These are phyloP conservation scores for Erythrocebus patas DNA, from an alignment of 2,113 vertebrate genomes.

Conservation along the genomic window DNA sequence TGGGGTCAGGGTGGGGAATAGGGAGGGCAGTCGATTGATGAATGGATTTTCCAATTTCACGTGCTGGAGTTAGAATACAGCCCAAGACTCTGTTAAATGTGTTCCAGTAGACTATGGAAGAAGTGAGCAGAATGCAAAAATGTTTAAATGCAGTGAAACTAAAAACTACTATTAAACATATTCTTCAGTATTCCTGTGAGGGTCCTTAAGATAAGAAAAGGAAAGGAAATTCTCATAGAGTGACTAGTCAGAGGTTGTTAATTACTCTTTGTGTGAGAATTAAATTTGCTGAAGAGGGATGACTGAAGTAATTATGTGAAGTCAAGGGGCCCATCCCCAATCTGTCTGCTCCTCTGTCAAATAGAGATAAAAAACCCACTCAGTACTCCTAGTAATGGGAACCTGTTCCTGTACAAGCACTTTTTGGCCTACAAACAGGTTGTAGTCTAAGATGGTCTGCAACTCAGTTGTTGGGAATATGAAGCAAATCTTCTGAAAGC, in stretches of 20 bases:
- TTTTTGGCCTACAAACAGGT: conserved; percentile 40
- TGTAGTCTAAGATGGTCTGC: background rate
- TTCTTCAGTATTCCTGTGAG: conserved; percentile 33
- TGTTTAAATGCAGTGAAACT: conserved; percentile 43
- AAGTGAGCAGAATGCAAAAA: background rate
- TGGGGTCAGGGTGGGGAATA: accelerated
- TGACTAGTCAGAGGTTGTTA: conserved; percentile 48
- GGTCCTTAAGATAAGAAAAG: conserved; percentile 45
- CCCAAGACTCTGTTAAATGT: background rate
- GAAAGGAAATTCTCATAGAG: conserved; percentile 46
- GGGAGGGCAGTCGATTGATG: background rate
- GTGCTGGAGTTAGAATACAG: background rate
- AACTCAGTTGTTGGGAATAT: background rate
- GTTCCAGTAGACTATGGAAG: background rate
- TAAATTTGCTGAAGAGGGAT: conserved; percentile 53
- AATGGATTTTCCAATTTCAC: conserved; percentile 1
- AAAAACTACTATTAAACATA: conserved; percentile 16
- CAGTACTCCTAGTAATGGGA: conserved; percentile 38
- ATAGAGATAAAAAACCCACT: conserved; percentile 60
- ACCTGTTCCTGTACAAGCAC: conserved; percentile 15
- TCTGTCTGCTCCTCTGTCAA: conserved; percentile 58
- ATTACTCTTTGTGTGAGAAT: conserved; percentile 52
- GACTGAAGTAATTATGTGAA: conserved; percentile 55
- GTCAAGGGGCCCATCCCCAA: conserved; percentile 49
- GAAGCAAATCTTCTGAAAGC: conserved; percentile 25